Evolutionary conservation across 2,888 invertebrate genomes (phyloP), one percentile per base, ranked within the genome.

Genomic region (Norana najaformis): DNA sequence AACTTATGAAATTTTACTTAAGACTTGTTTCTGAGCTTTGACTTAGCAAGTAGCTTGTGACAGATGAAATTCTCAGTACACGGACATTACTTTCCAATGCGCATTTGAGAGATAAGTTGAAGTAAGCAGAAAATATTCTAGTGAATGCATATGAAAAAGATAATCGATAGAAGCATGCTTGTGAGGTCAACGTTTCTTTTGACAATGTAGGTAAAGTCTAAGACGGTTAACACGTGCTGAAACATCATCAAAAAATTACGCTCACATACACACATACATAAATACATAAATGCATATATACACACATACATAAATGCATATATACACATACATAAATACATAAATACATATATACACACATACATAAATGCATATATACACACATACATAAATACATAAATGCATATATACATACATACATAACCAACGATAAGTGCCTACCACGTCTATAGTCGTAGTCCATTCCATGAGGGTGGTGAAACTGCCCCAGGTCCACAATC

Each of bases 401-500:
- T 41, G 18, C 23, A 53, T 53, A 5, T 3, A 30, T 53, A 13
- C 23, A 30, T 23, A 30, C 5, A 30, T n/a, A 69, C n/a, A 23
- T 4, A 47, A 23, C n/a, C 3, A 69, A 30, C 13, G n/a, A 69
- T n/a, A 6, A n/a, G n/a, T 30, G 30, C 88, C 6, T 39, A 88
- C 88, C 34, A 88, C 37, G 20, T 47, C 41, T 35, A 88, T 18
- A 30, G 34, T 39, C n/a, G 37, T 6, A n/a, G 39, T 88, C 88
- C 47, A 41, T 37, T 88, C 88, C 47, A 38, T 41, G n/a, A 88
- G 88, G 6, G 88, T 14, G 47, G 20, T 38, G 88, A 47, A 39
- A 88, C 41, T 47, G 47, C 37, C 38, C 88, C 88, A 88, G 88
- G 39, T 88, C 88, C 88, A 38, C 41, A 88, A 5, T 88, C 37